phyloP scores from a whole-genome alignment of 2,888 invertebrate genomes.

The Pherbina coryleti region DNA sequence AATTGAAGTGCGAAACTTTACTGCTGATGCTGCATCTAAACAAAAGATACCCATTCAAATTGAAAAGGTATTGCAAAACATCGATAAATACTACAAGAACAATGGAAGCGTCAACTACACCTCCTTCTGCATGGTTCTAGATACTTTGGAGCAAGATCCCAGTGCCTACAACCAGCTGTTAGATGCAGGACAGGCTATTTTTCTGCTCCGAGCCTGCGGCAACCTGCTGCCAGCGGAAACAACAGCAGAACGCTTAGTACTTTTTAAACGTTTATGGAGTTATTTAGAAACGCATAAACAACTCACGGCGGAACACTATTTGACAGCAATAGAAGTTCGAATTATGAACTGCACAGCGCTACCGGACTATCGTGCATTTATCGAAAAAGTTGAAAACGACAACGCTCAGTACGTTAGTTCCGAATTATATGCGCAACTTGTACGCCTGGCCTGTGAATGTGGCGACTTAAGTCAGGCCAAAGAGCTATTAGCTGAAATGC shows the following conservation, averaged over 20 bases:
- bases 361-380: constrained; percentile 67
- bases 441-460: constrained; percentile 72
- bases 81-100: constrained; percentile 55
- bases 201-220: constrained; percentile 72
- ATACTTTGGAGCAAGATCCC: constrained; percentile 47
- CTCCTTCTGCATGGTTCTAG: constrained; percentile 54
- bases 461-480: constrained; percentile 74
- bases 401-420: constrained; percentile 47
- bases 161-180: constrained; percentile 42
- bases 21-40: background rate
- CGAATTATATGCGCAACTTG: constrained; percentile 73
- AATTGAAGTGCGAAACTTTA: constrained; percentile 18
- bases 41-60: constrained; percentile 30
- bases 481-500: constrained; percentile 74
- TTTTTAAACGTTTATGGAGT: constrained; percentile 73
- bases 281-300: constrained; percentile 66
- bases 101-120: constrained; percentile 52
- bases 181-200: constrained; percentile 55
- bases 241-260: constrained; percentile 68
- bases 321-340: constrained; percentile 73
- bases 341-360: constrained; percentile 73
- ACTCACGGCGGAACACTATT: constrained; percentile 66
- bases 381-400: constrained; percentile 41
- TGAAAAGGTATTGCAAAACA: constrained; percentile 50
- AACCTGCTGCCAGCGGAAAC: constrained; percentile 71